Conservation (phyloP, 2,797 vertebrate species). For the Ceyx erithaca region DNA sequence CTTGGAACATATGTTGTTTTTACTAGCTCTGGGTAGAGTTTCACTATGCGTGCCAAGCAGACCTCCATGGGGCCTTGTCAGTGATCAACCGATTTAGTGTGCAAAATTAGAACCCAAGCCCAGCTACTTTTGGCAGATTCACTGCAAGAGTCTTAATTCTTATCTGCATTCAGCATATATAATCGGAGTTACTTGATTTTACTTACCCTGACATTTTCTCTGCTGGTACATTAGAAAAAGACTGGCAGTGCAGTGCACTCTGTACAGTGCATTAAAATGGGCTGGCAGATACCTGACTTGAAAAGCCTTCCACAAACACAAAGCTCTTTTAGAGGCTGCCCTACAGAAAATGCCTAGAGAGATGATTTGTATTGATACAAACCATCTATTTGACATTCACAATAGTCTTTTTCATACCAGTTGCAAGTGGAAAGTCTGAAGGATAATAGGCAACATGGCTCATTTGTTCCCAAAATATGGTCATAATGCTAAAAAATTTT, state of each 20-base stretch:
- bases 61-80: neutral
- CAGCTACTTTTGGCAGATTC: neutral
- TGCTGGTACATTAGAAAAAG: neutral
- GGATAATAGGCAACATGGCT: neutral
- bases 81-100: neutral
- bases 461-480: neutral
- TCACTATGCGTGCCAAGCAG: slow-evolving; percentile 29
- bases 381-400: neutral
- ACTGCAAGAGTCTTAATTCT: neutral
- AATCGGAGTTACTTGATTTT: neutral
- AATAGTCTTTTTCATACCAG: neutral
- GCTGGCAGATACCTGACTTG: neutral
- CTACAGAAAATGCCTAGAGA: neutral
- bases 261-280: too few species aligned
- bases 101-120: slow-evolving; percentile 9
- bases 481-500: neutral
- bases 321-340: neutral
- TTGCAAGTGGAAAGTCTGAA: neutral
- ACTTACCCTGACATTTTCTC: neutral
- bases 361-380: neutral
- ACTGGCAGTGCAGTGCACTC: neutral
- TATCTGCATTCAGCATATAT: neutral
- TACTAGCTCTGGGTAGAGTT: slow-evolving; percentile 48
- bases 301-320: neutral
- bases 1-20: slow-evolving; percentile 67